phyloP scores from a whole-genome alignment of 2,888 invertebrate species.

The Neelides folsomi region DNA sequence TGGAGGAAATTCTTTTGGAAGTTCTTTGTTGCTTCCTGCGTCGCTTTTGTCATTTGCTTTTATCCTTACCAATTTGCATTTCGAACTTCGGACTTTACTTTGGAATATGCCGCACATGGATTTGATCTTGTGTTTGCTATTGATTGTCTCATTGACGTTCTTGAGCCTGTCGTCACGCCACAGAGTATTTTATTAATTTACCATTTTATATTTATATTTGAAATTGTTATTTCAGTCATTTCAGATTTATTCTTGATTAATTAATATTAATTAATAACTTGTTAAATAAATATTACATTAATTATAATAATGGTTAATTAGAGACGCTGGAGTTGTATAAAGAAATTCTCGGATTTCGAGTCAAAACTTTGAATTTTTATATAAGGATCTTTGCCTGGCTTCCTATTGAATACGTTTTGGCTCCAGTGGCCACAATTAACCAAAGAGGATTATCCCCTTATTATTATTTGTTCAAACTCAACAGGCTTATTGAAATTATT shows the following conservation, averaged over 20 bases:
- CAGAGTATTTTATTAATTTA: conserved; percentile 16
- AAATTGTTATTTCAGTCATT: background rate
- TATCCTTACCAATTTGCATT: conserved; percentile 26
- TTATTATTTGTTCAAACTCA: conserved; percentile 24
- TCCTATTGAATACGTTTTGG: conserved; percentile 24
- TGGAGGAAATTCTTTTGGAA: conserved; percentile 14
- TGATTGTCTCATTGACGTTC: conserved; percentile 21
- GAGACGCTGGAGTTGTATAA: conserved; percentile 21
- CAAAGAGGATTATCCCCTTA: conserved; percentile 9
- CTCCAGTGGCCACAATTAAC: background rate
- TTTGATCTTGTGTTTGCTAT: conserved; percentile 19
- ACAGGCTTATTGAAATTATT: conserved; percentile 16
- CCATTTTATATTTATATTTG: background rate
- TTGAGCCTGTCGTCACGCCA: conserved; percentile 26
- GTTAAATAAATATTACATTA: too few relatives aligned
- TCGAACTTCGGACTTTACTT: background rate
- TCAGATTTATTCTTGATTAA: too few relatives aligned
- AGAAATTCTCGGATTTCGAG: conserved; percentile 19
- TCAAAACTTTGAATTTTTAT: conserved; percentile 16
- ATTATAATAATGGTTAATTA: conserved; percentile 5
- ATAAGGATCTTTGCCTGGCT: conserved; percentile 20
- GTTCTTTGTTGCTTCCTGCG: conserved; percentile 13
- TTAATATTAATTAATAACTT: too few relatives aligned
- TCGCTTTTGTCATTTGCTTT: conserved; percentile 17
- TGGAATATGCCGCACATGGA: conserved; percentile 14